These are phyloP conservation scores for Mystacornis crossleyi DNA, from an alignment of 2,113 vertebrate species.

Conservation along the genomic window DNA sequence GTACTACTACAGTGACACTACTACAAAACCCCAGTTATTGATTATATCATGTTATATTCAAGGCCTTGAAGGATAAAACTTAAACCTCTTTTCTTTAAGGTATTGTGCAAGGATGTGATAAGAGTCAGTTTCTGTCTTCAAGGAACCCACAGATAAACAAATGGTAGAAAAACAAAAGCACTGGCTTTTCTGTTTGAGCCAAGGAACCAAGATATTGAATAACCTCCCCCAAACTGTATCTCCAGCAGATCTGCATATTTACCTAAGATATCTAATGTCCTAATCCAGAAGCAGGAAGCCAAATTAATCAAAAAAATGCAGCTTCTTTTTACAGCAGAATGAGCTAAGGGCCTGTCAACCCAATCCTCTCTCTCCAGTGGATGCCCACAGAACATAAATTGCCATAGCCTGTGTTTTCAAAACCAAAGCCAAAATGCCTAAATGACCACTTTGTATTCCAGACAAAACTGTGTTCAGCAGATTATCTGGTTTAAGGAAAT, in stretches of 20 bases:
- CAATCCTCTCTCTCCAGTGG: not conserved
- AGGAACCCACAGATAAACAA: not conserved
- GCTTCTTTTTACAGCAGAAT: not conserved
- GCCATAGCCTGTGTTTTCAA: not conserved
- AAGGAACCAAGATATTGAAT: not conserved
- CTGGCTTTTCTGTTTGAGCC: not conserved
- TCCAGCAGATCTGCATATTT: not conserved
- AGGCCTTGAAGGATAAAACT: not conserved
- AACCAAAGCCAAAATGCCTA: not conserved
- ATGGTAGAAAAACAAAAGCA: not conserved
- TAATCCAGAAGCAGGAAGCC: not conserved
- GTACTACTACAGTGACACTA: not conserved
- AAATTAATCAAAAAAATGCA: not conserved
- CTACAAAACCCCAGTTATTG: not conserved
- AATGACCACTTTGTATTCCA: not conserved
- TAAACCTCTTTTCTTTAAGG: not conserved
- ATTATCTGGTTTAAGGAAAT: not conserved
- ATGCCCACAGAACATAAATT: not conserved
- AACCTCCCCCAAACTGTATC: not conserved
- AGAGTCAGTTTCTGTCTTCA: not conserved
- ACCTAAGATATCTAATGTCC: not conserved
- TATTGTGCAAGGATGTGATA: not conserved
- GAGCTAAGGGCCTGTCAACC: not conserved
- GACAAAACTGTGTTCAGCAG: not conserved
- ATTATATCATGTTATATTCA: not conserved